Conservation (phyloP, 2,797 vertebrate genomes). For the Pseudochromis fuscus region DNA sequence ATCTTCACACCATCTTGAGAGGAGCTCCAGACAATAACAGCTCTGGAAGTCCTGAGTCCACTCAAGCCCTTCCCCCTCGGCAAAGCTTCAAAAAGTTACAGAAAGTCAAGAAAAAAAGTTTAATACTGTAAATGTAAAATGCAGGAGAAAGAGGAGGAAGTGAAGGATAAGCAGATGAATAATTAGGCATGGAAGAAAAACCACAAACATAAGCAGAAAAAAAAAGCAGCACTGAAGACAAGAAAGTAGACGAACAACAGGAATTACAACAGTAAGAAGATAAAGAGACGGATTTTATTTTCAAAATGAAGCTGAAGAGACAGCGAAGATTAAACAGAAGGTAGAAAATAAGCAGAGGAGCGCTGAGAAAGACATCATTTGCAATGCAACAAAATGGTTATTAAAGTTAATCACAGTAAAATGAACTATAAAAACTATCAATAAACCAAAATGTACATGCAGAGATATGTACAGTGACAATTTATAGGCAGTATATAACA, state of each 20-base stretch:
- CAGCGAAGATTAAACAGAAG: neutral
- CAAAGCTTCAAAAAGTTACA: too few relatives aligned
- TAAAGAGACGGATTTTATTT: too few relatives aligned
- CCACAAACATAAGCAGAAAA: neutral
- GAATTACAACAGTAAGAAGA: neutral
- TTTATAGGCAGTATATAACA: neutral
- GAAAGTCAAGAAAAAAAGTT: neutral
- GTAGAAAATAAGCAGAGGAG: neutral
- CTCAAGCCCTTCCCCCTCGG: too few relatives aligned
- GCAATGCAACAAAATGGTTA: constrained; percentile 8
- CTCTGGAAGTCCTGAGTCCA: too few relatives aligned
- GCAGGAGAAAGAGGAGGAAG: neutral
- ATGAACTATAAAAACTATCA: constrained; percentile 23
- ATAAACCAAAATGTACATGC: constrained; percentile 12
- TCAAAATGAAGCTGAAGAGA: neutral
- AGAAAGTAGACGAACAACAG: neutral
- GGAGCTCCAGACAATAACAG: too few relatives aligned
- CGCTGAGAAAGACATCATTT: neutral
- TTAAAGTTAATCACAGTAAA: constrained; percentile 40
- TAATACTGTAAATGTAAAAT: neutral
- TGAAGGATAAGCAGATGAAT: neutral
- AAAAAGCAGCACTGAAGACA: neutral
- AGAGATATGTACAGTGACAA: constrained; percentile 17
- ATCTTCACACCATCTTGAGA: too few relatives aligned
- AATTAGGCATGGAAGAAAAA: neutral